These are phyloP conservation scores for Nasua narica DNA, from an alignment of 2,797 vertebrate species.

Conservation along the genomic window DNA sequence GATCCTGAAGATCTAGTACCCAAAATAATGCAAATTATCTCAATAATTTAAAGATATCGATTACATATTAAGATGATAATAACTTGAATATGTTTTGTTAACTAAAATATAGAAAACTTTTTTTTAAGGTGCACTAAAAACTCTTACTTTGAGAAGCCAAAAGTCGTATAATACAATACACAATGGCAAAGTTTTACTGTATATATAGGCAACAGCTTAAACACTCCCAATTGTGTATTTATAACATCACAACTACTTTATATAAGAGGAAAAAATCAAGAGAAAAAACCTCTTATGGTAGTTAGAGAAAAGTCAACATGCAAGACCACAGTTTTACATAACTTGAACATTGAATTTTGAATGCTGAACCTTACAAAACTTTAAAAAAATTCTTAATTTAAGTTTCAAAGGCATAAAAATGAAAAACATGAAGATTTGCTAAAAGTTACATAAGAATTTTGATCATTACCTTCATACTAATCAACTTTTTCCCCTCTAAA, in stretches of 20 bases:
- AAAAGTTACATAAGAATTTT: neutral
- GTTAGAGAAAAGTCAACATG: neutral
- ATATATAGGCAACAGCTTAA: neutral
- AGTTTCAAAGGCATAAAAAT: slow-evolving; percentile 9
- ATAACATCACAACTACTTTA: neutral
- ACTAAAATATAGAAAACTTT: neutral
- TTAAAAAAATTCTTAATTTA: neutral
- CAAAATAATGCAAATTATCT: neutral
- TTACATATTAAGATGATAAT: neutral
- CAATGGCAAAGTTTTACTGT: neutral
- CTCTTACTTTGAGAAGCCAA: neutral
- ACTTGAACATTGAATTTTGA: neutral
- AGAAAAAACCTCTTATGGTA: neutral
- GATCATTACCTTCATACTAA: neutral
- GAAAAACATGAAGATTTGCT: neutral
- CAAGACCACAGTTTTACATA: neutral
- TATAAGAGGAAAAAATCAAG: neutral
- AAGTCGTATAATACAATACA: slow-evolving; percentile 18
- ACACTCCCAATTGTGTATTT: neutral
- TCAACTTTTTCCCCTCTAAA: neutral
- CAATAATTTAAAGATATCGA: neutral
- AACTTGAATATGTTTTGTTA: neutral
- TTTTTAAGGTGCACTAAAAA: neutral
- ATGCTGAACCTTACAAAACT: neutral
- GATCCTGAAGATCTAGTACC: neutral